phyloP scores from a whole-genome alignment of 2,113 vertebrate species.

The Anas platyrhynchos region DNA sequence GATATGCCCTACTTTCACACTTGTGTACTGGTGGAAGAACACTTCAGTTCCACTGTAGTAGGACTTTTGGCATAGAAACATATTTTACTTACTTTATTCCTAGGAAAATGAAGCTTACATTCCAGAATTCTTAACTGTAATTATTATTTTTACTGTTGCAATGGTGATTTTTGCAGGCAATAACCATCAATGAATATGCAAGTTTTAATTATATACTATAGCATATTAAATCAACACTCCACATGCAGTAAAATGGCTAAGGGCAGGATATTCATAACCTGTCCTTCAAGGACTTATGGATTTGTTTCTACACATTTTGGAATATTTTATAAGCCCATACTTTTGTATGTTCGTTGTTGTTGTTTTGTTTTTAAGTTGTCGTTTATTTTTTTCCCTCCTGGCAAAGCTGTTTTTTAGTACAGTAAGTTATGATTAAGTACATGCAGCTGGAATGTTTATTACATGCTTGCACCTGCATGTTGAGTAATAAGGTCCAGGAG shows the following conservation, averaged over 20 bases:
- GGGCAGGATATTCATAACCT: neutral
- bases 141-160: neutral
- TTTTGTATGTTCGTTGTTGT: neutral
- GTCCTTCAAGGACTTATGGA: neutral
- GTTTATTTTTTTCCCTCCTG: neutral
- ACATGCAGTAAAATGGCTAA: neutral
- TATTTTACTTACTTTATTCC: neutral
- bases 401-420: neutral
- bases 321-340: neutral
- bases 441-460: slow-evolving; percentile 42
- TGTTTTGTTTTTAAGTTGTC: neutral
- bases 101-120: neutral
- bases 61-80: neutral
- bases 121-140: neutral
- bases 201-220: neutral
- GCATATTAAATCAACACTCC: neutral
- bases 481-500: slow-evolving; percentile 24
- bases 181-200: neutral
- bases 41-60: neutral
- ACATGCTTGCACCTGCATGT: slow-evolving; percentile 29
- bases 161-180: neutral
- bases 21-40: neutral
- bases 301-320: neutral
- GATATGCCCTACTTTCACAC: neutral
- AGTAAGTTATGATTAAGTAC: neutral